phyloP scores from a whole-genome alignment of 2,113 vertebrate species.

The Lophius piscatorius region DNA sequence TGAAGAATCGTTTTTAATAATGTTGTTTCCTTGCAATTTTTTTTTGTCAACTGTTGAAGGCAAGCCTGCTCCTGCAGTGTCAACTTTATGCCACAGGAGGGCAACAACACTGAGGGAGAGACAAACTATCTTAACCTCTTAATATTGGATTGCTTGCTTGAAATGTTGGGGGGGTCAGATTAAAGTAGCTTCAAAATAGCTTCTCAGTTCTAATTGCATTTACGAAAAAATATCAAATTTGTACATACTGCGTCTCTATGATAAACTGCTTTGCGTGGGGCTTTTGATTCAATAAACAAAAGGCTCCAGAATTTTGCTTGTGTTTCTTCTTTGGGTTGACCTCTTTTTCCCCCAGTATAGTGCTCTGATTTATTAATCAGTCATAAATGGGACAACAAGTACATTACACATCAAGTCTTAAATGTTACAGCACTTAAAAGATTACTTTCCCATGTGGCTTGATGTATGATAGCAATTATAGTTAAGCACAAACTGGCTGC shows the following conservation, averaged over 20 bases:
- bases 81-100: slow-evolving; percentile 47
- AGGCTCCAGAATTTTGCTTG: neutral
- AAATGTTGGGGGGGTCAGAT: neutral
- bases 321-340: slow-evolving; percentile 7
- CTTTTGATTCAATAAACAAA: slow-evolving; percentile 13
- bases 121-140: too few relatives aligned
- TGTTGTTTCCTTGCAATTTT: neutral
- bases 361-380: slow-evolving; percentile 24
- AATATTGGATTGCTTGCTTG: too few relatives aligned
- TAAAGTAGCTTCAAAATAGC: neutral
- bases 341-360: neutral
- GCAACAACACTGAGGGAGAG: slow-evolving; percentile 21
- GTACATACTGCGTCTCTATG: neutral
- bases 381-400: slow-evolving; percentile 12
- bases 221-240: neutral
- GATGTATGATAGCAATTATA: slow-evolving; percentile 57
- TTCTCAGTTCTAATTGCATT: neutral
- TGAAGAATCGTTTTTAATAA: too few relatives aligned
- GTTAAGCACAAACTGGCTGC: slow-evolving; percentile 33
- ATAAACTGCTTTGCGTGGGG: neutral
- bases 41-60: neutral
- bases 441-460: slow-evolving; percentile 36
- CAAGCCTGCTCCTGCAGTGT: neutral
- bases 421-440: slow-evolving; percentile 44
- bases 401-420: slow-evolving; percentile 24